phyloP scores from a whole-genome alignment of 1,140 invertebrate genomes.

The Drosophila pectinifera region DNA sequence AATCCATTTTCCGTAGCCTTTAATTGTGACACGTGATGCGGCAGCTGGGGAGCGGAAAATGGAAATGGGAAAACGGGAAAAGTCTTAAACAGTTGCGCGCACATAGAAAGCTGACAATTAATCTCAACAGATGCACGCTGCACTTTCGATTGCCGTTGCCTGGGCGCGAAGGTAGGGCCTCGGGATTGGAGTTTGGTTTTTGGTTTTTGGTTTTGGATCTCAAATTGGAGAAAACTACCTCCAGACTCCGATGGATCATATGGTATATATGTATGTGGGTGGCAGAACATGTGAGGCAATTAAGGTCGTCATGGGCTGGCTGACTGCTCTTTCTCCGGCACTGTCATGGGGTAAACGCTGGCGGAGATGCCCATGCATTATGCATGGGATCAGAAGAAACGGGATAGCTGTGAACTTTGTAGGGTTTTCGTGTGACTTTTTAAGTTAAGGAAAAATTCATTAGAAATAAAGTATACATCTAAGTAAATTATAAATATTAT shows the following conservation, averaged over 20 bases:
- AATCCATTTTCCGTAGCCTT: constrained; percentile 52
- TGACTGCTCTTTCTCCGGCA: constrained; percentile 24
- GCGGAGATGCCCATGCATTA: constrained; percentile 50
- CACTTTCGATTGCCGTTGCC: constrained; percentile 36
- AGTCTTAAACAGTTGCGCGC: constrained; percentile 62
- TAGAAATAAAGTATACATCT: neutral
- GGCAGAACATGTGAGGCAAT: constrained; percentile 71
- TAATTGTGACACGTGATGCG: constrained; percentile 56
- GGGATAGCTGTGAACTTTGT: neutral
- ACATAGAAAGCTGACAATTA: constrained; percentile 69
- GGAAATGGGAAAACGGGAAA: constrained; percentile 52
- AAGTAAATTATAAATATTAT: no score
- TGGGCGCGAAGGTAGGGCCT: constrained; percentile 33
- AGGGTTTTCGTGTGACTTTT: neutral
- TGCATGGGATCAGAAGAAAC: constrained; percentile 36
- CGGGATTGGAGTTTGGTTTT: constrained; percentile 22
- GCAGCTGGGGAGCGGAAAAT: constrained; percentile 30
- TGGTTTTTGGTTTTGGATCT: no score
- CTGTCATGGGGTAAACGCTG: constrained; percentile 35
- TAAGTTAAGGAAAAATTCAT: neutral
- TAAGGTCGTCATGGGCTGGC: constrained; percentile 46
- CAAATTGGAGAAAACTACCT: constrained; percentile 62
- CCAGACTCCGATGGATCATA: constrained; percentile 34
- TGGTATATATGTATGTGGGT: constrained; percentile 43
- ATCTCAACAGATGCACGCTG: constrained; percentile 63